These are phyloP conservation scores for Nixonia krombeini DNA, from an alignment of 1,140 invertebrate species.

Conservation along the genomic window DNA sequence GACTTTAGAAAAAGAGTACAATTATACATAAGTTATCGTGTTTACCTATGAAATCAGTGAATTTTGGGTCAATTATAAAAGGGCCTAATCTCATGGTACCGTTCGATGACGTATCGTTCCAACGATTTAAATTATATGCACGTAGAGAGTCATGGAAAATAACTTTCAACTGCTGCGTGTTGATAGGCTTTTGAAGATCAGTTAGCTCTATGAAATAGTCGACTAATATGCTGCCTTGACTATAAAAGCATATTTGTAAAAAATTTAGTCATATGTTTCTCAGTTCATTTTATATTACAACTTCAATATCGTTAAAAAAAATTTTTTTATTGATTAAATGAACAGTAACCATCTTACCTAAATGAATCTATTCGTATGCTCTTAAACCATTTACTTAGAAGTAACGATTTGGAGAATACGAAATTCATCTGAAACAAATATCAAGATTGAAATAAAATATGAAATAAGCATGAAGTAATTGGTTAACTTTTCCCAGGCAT, in stretches of 20 bases:
- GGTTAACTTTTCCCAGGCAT: not conserved
- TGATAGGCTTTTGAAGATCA: slow-evolving; percentile 82
- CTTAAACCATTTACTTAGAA: slow-evolving; percentile 86
- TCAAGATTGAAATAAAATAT: not conserved
- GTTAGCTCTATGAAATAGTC: slow-evolving; percentile 89
- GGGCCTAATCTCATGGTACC: slow-evolving; percentile 81
- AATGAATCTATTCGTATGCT: slow-evolving; percentile 89
- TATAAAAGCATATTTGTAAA: slow-evolving; percentile 54
- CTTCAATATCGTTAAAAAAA: no score
- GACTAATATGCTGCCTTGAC: slow-evolving; percentile 87
- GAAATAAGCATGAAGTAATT: not conserved
- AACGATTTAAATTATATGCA: slow-evolving; percentile 67
- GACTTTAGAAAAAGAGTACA: not conserved
- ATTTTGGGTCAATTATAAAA: slow-evolving; percentile 86
- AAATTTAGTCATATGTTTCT: slow-evolving; percentile 13
- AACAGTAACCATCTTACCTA: slow-evolving; percentile 70
- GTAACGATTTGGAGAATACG: slow-evolving; percentile 82
- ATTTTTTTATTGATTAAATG: no score
- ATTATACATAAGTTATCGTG: not conserved
- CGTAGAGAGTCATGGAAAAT: slow-evolving; percentile 85
- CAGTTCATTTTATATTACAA: slow-evolving; percentile 1
- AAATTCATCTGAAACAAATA: slow-evolving; percentile 80
- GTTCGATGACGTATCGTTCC: slow-evolving; percentile 73
- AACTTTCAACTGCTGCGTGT: slow-evolving; percentile 84
- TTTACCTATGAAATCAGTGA: slow-evolving; percentile 83